Percentiles rank a stretch among this genome's conserved stretches.
These are phyloP conservation scores for Macropis europaea DNA, from an alignment of 2,888 invertebrate genomes.

Conservation along the genomic window DNA sequence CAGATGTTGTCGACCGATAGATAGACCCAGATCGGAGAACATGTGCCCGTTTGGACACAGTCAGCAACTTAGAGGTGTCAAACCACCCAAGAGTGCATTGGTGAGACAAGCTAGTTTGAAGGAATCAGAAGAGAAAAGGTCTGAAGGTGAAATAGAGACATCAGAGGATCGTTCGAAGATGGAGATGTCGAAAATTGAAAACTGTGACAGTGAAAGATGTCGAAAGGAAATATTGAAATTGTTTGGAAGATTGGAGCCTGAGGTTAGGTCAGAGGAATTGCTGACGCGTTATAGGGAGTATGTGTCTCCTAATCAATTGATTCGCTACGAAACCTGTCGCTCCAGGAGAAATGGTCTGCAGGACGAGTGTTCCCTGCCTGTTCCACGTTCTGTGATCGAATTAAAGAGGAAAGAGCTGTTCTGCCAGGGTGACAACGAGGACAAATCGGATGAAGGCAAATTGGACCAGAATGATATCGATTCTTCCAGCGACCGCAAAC, in stretches of 20 bases:
- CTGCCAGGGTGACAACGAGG: background rate
- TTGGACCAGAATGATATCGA: background rate
- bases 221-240: background rate
- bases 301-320: slow-evolving; percentile 46
- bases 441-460: background rate
- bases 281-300: slow-evolving; percentile 45
- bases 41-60: too few relatives aligned
- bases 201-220: background rate
- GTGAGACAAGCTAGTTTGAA: too few relatives aligned
- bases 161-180: too few relatives aligned
- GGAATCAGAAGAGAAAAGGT: too few relatives aligned
- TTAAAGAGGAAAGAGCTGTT: slow-evolving; percentile 24
- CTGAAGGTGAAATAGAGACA: too few relatives aligned
- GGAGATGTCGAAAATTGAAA: too few relatives aligned
- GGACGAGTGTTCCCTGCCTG: slow-evolving; percentile 57
- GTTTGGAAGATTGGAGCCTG: background rate
- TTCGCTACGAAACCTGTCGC: slow-evolving; percentile 55
- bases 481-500: background rate
- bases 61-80: background rate
- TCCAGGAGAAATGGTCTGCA: slow-evolving; percentile 68
- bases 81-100: too few relatives aligned
- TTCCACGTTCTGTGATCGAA: slow-evolving; percentile 45
- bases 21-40: background rate
- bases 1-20: background rate
- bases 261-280: slow-evolving; percentile 40